These are phyloP conservation scores for Oriolus oriolus DNA, from an alignment of 2,113 vertebrate genomes.

Conservation along the genomic window DNA sequence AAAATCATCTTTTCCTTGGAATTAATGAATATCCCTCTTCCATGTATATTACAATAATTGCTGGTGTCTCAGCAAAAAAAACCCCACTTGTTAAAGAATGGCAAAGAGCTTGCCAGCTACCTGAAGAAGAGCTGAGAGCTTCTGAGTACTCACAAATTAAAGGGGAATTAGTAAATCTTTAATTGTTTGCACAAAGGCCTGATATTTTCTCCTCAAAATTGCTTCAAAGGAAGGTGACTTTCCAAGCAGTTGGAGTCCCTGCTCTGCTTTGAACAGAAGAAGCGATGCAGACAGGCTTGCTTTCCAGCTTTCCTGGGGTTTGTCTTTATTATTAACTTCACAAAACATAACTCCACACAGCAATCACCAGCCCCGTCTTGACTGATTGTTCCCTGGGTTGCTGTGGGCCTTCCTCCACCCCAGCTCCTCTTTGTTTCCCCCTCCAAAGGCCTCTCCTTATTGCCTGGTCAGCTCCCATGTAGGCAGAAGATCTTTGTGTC, in stretches of 20 bases:
- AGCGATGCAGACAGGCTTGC: background rate
- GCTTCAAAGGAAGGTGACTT: slow-evolving; percentile 12
- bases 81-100: background rate
- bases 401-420: background rate
- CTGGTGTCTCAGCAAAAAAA: background rate
- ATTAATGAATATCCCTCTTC: slow-evolving; percentile 1
- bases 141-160: background rate
- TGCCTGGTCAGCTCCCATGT: background rate
- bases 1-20: background rate
- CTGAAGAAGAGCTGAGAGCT: background rate
- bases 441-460: background rate
- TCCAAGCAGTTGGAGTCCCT: background rate
- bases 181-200: background rate
- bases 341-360: background rate
- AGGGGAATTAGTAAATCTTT: slow-evolving; percentile 27
- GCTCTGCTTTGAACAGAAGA: background rate
- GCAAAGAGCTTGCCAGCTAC: background rate
- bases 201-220: slow-evolving; percentile 26
- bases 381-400: background rate
- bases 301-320: background rate
- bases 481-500: background rate
- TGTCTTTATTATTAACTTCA: background rate
- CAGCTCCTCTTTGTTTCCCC: background rate
- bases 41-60: background rate
- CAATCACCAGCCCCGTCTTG: background rate